These are phyloP conservation scores for Choloepus hoffmanni DNA, from an alignment of 2,113 vertebrate species.

Conservation along the genomic window DNA sequence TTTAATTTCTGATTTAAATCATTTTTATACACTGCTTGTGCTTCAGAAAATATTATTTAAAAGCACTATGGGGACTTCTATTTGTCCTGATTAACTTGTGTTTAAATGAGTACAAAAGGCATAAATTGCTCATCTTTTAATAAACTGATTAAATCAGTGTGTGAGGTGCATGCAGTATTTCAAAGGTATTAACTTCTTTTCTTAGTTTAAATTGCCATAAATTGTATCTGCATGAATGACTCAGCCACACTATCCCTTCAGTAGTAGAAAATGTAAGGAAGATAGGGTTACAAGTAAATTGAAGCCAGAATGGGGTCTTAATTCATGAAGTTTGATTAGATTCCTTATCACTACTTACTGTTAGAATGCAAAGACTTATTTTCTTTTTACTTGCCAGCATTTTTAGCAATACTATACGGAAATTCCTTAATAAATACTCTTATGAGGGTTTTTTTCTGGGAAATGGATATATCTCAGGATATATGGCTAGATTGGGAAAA, in stretches of 20 bases:
- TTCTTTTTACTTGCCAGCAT: not conserved
- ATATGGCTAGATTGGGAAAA: conserved; percentile 41
- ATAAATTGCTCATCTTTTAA: conserved; percentile 74
- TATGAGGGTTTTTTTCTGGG: not conserved
- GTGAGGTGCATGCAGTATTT: conserved; percentile 83
- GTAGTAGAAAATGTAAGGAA: not conserved
- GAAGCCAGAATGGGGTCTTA: conserved; percentile 55
- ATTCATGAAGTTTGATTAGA: conserved; percentile 39
- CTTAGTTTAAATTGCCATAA: conserved; percentile 82
- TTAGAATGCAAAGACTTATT: conserved; percentile 14
- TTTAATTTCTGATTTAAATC: not conserved
- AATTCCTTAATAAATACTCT: conserved; percentile 45
- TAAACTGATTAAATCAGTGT: conserved; percentile 84
- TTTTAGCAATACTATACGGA: conserved; percentile 10
- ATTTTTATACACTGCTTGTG: not conserved
- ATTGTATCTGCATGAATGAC: conserved; percentile 74
- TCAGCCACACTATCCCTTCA: conserved; percentile 40
- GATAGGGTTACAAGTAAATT: conserved; percentile 59
- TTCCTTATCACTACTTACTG: too few species aligned
- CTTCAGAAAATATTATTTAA: conserved; percentile 37
- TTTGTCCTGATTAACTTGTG: conserved; percentile 53
- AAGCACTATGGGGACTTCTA: not conserved
- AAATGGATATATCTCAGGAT: not conserved
- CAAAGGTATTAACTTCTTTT: conserved; percentile 83
- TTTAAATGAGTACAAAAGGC: conserved; percentile 64